phyloP scores from a whole-genome alignment of 2,797 vertebrate genomes.

The Lepidocolaptes lacrymiger region DNA sequence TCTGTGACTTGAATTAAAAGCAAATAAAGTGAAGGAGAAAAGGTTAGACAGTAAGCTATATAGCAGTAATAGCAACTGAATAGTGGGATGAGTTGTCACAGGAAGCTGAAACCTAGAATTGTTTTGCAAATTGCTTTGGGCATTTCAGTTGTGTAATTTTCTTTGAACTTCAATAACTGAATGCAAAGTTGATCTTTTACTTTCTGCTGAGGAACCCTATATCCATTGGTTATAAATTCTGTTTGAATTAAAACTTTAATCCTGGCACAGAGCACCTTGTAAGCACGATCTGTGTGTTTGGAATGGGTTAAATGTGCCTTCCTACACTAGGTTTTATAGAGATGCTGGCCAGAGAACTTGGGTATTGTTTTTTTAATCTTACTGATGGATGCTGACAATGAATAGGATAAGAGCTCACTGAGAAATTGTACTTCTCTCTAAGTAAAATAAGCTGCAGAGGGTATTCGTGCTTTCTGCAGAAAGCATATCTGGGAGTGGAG shows the following conservation, averaged over 20 bases:
- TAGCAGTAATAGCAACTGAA: not conserved
- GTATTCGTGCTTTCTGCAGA: not conserved
- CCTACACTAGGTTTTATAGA: not conserved
- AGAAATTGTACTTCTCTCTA: not conserved
- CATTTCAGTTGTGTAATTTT: not conserved
- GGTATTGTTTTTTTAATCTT: not conserved
- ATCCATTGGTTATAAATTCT: not conserved
- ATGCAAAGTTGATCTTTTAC: not conserved
- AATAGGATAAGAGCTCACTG: not conserved
- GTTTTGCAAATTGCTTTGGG: not conserved
- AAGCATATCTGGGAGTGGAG: not conserved
- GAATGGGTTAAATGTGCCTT: not conserved
- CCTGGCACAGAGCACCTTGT: not conserved
- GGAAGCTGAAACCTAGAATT: not conserved
- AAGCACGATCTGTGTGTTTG: not conserved
- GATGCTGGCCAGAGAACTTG: not conserved
- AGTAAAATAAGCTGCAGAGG: not conserved
- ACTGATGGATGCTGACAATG: not conserved
- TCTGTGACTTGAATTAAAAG: slow-evolving; percentile 51
- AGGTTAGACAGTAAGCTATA: not conserved
- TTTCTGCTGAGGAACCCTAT: not conserved
- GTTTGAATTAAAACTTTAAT: not conserved
- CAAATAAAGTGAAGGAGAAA: not conserved
- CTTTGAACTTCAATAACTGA: not conserved
- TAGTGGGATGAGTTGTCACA: not conserved